Evolutionary conservation across 2,888 invertebrate genomes (phyloP).

Genomic region (Pecten maximus): DNA sequence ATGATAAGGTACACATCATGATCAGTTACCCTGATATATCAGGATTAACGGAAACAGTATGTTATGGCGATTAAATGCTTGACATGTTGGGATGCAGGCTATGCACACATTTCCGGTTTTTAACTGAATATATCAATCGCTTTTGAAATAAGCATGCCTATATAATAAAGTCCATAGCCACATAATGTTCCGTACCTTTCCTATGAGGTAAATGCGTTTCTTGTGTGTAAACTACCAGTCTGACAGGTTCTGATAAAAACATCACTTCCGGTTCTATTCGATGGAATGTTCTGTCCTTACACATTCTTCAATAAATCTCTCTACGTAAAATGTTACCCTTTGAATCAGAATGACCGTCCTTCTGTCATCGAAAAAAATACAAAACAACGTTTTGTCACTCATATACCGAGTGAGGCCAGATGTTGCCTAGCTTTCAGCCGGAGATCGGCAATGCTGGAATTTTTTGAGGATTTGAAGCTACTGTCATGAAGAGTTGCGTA

Average conservation of each 20-base stretch:
- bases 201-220: background rate
- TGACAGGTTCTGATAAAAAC: background rate
- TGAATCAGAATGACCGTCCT: background rate
- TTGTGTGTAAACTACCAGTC: background rate
- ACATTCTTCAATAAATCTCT: no score
- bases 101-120: background rate
- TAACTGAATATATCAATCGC: background rate
- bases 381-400: constrained; percentile 20
- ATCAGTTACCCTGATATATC: background rate
- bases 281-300: background rate
- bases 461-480: constrained; percentile 88
- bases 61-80: background rate
- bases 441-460: constrained; percentile 96
- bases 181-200: background rate
- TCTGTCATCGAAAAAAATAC: background rate
- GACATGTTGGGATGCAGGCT: background rate
- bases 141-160: background rate
- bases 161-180: background rate
- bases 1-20: background rate
- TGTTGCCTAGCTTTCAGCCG: constrained; percentile 96
- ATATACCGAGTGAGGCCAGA: constrained; percentile 91
- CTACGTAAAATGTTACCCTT: background rate
- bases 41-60: background rate
- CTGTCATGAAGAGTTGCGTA: constrained; percentile 85
- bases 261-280: background rate